Evolutionary conservation across 64 coral and sea anemone genomes (phyloP), one percentile per base, ranked within the genome.

Genomic region (Catalaphyllia jardinei): DNA sequence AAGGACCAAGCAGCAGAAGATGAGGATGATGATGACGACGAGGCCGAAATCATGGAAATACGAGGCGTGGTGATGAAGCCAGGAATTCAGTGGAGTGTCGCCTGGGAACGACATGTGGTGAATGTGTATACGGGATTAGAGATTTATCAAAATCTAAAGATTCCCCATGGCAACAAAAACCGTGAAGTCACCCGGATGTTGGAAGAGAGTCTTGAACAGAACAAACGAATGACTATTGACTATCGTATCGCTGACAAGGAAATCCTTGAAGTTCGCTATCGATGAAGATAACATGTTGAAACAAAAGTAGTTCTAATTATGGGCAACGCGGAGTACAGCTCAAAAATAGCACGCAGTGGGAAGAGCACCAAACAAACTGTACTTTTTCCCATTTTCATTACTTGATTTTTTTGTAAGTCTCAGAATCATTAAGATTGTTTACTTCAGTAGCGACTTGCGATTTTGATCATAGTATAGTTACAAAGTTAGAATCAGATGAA

Each of bases 191-290:
- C 82, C 38, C 73, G 90, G 27, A 92, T 92, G 90, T 81, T 92
- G 28, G 90, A 92, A 25, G 90, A 92, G 79, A 92, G 90, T 50
- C 35, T 86, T 29, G 24, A 28, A 52, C 13, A 92, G 60, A 86
- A 92, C 12, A 92, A 92, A 38, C 71, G 90, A 55, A 87, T 92
- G 90, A 92, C 90, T 33, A 92, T 92, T 25, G 90, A 92, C 67
- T 92, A 92, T 73, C 50, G 84, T 8, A 92, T 92, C 39, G 85
- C 84, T 29, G 76, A 86, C 60, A 92, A 92, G 72, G 79, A 80
- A 49, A 87, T 92, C 4, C 57, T 92, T 25, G 73, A 84, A 14
- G 75, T 92, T 27, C 84, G 85, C 31, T 92, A 92, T 57, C 64
- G 82, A 49, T 78, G 31, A 78, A 57, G 15, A 57, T 57, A 9